Base-by-base conservation (phyloP, 2,797 vertebrate genomes). In the Galaxias olidus region DNA sequence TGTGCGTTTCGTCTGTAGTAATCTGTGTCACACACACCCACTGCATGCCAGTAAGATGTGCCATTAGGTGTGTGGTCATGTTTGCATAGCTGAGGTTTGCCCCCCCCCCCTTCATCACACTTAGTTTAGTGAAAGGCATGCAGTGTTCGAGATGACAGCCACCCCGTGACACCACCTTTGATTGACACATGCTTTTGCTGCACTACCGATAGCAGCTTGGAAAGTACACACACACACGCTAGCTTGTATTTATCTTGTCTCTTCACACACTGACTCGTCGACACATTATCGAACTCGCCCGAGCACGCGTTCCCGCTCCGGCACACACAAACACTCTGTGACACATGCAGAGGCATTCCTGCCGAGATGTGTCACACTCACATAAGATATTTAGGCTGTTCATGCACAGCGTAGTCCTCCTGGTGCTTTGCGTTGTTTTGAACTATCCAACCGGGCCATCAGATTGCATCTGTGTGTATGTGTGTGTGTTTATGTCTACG, bases 251-350 rank as follows among this genome's bases (percentile, higher is more conserved):
- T 68, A 19, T 57, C 30, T 53, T 68, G 46, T 49, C 47, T 60
- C 30, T 47, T 53, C 30, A 59, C n/a, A 53, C 0, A 5, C 11
- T 85, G 76, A 88, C 67, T 84, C 79, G 84, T 47, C 42, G 40
- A 51, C 40, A n/a, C 40, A 48, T 51, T 61, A 47, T 49, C n/a
- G 48, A 14, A 15, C 48, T 15, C 54, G 55, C 53, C 19, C 7
- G 18, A 17, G 18, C 41, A 50, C 48, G 18, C 10, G 4, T 17
- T 8, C 72, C 62, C 47, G 59, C 60, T 44, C 44, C 8, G 19
- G 71, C 74, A 71, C 46, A 65, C 17, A 59, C 55, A 65, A 1
- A n/a, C 4, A 19, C 20, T 48, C 51, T 46, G 50, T 54, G 13
- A 18, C 18, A 44, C 44, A 48, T 17, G 17, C n/a, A 51, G n/a